Conservation (phyloP, 1,140 invertebrate species). For the Wasmannia auropunctata region DNA sequence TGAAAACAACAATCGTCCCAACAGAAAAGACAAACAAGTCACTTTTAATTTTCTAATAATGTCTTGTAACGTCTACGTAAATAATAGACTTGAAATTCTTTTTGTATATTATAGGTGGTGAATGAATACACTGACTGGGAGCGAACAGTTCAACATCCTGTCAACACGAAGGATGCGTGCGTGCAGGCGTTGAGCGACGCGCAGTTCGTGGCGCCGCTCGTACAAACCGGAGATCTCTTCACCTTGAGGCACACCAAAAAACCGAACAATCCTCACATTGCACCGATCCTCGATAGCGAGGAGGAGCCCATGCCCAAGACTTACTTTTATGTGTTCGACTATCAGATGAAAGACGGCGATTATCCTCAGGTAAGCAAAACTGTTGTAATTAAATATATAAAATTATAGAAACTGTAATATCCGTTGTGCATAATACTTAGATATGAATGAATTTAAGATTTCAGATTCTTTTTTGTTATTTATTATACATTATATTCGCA, state of each 20-base stretch:
- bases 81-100: background rate
- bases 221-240: conserved; percentile 92
- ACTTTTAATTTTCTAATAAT: background rate
- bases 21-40: background rate
- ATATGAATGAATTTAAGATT: too few species aligned
- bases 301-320: conserved; percentile 87
- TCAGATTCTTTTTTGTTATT: background rate
- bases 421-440: too few species aligned
- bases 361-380: conserved; percentile 91
- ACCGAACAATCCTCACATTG: conserved; percentile 77
- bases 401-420: too few species aligned
- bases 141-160: conserved; percentile 94
- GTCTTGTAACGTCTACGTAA: background rate
- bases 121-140: conserved; percentile 99
- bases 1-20: background rate
- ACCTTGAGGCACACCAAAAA: conserved; percentile 85
- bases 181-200: conserved; percentile 97
- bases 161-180: conserved; percentile 96
- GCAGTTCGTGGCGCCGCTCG: conserved; percentile 94
- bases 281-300: conserved; percentile 81
- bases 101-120: conserved; percentile 87
- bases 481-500: background rate
- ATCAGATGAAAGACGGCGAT: conserved; percentile 96
- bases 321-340: conserved; percentile 97
- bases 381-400: too few species aligned